Conservation (phyloP, 2,888 invertebrate species). For the Chymomyza procnemis region DNA sequence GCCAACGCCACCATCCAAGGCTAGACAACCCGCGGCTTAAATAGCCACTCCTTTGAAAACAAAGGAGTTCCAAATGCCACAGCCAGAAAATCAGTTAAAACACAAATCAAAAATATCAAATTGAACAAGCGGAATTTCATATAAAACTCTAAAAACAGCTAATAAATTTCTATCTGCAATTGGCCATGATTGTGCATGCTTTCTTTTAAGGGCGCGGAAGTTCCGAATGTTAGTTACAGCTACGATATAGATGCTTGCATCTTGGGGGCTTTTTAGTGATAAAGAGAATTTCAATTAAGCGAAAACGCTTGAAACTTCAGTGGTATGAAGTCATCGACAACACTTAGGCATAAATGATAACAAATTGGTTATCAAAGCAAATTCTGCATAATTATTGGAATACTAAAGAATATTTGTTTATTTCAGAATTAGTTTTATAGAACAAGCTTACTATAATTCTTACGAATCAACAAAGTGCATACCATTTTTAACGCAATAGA, state of each 20-base stretch:
- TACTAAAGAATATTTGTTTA: no score
- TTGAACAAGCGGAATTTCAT: conserved; percentile 63
- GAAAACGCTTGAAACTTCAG: conserved; percentile 20
- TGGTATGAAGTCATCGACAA: conserved; percentile 34
- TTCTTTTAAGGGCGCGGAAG: conserved; percentile 7
- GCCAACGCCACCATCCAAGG: conserved; percentile 26
- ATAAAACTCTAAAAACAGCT: conserved; percentile 53
- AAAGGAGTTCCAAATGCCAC: neutral
- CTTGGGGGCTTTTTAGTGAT: conserved; percentile 2
- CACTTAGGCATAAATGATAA: neutral
- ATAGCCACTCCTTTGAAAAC: neutral
- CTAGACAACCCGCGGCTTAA: conserved; percentile 4
- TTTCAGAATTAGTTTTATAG: no score
- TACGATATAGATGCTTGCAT: neutral
- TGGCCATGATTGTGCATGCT: neutral
- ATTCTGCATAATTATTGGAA: neutral
- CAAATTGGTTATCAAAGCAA: neutral
- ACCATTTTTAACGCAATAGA: no score
- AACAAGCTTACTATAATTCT: no score
- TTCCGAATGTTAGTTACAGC: conserved; percentile 4
- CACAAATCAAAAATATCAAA: neutral
- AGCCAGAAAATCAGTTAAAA: neutral
- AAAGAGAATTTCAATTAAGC: conserved; percentile 7
- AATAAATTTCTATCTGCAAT: conserved; percentile 62
- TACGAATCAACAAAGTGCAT: no score